These are phyloP conservation scores for Alexandromys fortis DNA, from an alignment of 2,113 vertebrate species.

Conservation along the genomic window DNA sequence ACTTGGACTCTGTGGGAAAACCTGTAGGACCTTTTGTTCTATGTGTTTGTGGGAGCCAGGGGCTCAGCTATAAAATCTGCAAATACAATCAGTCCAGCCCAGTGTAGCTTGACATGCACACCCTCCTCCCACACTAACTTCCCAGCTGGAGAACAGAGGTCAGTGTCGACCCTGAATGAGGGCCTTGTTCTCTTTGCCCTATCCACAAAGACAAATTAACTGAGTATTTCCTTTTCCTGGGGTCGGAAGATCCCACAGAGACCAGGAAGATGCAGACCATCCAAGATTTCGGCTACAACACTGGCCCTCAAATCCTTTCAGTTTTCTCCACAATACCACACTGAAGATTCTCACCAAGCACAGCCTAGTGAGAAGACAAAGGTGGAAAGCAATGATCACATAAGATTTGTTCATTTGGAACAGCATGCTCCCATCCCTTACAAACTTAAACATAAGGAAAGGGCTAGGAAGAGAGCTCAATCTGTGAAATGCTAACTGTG, in stretches of 20 bases:
- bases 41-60: neutral
- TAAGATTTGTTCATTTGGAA: rapidly evolving
- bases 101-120: neutral
- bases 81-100: neutral
- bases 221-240: neutral
- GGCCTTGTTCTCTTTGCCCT: neutral
- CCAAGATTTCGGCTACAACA: neutral
- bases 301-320: neutral
- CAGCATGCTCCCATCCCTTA: neutral
- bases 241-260: neutral
- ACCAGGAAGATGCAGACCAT: neutral
- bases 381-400: neutral
- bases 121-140: too few species aligned
- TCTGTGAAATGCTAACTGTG: neutral
- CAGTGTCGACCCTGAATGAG: neutral
- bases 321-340: neutral
- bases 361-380: neutral
- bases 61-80: neutral
- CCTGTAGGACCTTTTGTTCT: neutral
- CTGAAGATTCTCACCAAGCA: neutral
- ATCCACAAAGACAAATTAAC: neutral
- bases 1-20: neutral
- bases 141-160: neutral
- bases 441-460: neutral
- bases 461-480: neutral